Conservation (phyloP, 2,113 vertebrate species). For the Protobothrops mucrosquamatus region DNA sequence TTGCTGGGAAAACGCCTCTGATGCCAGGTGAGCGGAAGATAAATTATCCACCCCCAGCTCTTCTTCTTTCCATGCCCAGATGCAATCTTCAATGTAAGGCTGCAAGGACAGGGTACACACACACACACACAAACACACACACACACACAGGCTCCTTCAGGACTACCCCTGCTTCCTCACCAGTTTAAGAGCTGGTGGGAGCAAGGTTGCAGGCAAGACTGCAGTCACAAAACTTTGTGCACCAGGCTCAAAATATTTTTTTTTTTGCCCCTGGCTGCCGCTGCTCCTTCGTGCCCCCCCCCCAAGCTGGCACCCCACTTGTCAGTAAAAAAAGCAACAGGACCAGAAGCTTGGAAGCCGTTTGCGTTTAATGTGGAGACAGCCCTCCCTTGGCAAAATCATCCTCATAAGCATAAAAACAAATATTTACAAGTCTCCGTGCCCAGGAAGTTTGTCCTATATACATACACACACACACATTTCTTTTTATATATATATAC, state of each 20-base stretch:
- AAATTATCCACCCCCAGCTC: not conserved
- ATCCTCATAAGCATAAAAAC: not conserved
- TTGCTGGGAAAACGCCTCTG: no score
- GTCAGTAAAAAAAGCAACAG: not conserved
- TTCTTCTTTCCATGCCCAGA: not conserved
- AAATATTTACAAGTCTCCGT: conserved; percentile 50
- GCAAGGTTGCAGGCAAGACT: no score
- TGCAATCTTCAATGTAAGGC: not conserved
- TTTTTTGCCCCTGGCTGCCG: not conserved
- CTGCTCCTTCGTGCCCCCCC: no score
- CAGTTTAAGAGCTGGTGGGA: no score
- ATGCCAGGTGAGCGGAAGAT: not conserved
- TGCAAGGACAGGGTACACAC: not conserved
- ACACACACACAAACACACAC: no score
- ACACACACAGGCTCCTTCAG: not conserved
- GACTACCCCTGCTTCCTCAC: no score
- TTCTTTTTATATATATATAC: not conserved
- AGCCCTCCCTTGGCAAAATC: not conserved
- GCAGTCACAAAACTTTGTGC: not conserved
- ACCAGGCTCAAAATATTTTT: not conserved
- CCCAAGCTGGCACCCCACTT: not conserved
- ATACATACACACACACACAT: not conserved
- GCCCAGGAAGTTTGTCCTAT: not conserved
- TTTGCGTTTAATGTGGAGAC: not conserved
- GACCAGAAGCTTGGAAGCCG: fast-evolving